These are phyloP conservation scores for Papio anubis DNA, from an alignment of 2,113 vertebrate species.

Conservation along the genomic window DNA sequence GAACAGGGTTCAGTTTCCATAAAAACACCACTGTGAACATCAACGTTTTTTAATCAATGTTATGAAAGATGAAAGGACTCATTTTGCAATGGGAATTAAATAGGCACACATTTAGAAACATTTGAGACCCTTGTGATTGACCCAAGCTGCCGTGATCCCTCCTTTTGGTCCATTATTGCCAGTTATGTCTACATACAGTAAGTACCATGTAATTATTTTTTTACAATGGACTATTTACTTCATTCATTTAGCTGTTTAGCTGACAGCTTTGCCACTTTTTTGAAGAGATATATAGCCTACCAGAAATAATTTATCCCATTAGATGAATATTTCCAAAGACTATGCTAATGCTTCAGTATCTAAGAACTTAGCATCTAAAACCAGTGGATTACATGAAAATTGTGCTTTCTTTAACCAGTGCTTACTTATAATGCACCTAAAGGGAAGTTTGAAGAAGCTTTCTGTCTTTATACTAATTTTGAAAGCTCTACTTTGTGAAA, in stretches of 20 bases:
- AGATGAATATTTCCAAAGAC: background rate
- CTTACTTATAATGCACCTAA: background rate
- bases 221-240: slow-evolving; percentile 1
- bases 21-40: background rate
- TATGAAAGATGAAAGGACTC: background rate
- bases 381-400: background rate
- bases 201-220: slow-evolving; percentile 18
- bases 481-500: background rate
- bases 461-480: slow-evolving; percentile 1
- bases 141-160: background rate
- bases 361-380: background rate
- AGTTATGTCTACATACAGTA: background rate
- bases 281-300: background rate
- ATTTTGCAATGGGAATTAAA: background rate
- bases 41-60: background rate
- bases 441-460: background rate
- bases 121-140: slow-evolving; percentile 22
- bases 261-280: background rate
- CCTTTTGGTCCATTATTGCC: background rate
- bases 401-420: slow-evolving; percentile 6
- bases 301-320: too few species aligned
- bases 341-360: background rate
- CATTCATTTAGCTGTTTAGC: slow-evolving; percentile 34
- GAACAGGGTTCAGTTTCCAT: background rate
- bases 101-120: slow-evolving; percentile 28